These are phyloP conservation scores for Sphaerodactylus townsendi DNA, from an alignment of 2,113 vertebrate species.

Conservation along the genomic window DNA sequence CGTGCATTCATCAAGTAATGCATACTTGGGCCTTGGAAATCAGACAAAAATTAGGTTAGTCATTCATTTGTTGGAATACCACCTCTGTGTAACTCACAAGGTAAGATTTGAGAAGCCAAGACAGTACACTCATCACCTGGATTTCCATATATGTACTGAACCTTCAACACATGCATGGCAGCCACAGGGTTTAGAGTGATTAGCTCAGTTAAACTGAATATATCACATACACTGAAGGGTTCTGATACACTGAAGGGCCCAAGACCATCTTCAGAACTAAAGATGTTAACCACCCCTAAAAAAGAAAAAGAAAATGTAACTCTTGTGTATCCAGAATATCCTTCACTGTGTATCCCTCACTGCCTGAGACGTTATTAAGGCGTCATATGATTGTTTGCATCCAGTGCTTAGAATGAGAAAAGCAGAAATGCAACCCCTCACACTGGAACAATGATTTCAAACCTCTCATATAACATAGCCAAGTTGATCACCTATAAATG, in stretches of 20 bases:
- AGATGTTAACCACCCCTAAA: neutral
- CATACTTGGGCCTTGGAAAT: conserved; percentile 89
- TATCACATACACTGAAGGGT: neutral
- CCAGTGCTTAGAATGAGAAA: conserved; percentile 8
- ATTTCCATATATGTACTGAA: neutral
- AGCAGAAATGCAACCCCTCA: conserved; percentile 1
- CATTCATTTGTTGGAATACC: conserved; percentile 6
- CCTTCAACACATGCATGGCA: neutral
- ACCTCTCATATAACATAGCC: neutral
- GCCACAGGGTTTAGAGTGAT: too few relatives aligned
- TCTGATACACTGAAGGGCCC: neutral
- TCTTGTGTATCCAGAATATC: neutral
- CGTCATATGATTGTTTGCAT: neutral
- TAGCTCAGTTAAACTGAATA: neutral
- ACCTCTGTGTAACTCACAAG: neutral
- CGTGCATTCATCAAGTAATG: conserved; percentile 95
- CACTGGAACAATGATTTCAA: conserved; percentile 17
- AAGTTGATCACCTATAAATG: neutral
- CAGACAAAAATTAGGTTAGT: conserved; percentile 50
- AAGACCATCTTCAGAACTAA: neutral
- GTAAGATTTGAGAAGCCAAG: neutral
- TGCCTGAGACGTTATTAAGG: neutral
- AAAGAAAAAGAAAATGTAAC: neutral
- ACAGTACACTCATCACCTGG: neutral
- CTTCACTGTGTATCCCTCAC: too few relatives aligned